These are phyloP conservation scores for Coelogynopora nodosa DNA, from an alignment of 2,888 invertebrate genomes.

Conservation along the genomic window DNA sequence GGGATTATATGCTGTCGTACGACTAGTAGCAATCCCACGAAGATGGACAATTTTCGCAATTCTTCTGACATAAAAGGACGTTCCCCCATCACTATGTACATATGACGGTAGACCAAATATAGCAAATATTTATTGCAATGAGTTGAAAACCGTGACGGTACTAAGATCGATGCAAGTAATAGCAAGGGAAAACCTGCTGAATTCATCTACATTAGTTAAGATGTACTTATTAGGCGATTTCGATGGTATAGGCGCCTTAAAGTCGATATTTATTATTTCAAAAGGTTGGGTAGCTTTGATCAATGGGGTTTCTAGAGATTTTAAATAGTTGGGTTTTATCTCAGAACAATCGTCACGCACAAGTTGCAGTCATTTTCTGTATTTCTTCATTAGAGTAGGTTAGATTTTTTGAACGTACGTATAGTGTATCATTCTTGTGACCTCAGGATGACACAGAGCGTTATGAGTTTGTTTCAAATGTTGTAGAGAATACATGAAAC, in stretches of 20 bases:
- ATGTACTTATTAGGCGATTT: slow-evolving; percentile 48
- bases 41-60: slow-evolving; percentile 44
- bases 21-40: slow-evolving; percentile 44
- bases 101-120: slow-evolving; percentile 47
- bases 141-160: slow-evolving; percentile 45
- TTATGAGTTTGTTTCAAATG: slow-evolving; percentile 40
- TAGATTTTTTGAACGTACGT: slow-evolving; percentile 39
- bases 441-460: slow-evolving; percentile 45
- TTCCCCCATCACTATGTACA: slow-evolving; percentile 48
- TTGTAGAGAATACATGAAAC: background rate
- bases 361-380: background rate
- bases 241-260: slow-evolving; percentile 49
- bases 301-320: slow-evolving; percentile 32
- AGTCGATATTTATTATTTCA: slow-evolving; percentile 49
- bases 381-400: slow-evolving; percentile 39
- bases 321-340: slow-evolving; percentile 43
- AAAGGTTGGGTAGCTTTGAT: slow-evolving; percentile 49
- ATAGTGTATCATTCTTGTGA: slow-evolving; percentile 33
- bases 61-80: slow-evolving; percentile 49
- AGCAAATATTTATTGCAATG: slow-evolving; percentile 47
- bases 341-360: slow-evolving; percentile 41
- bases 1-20: slow-evolving; percentile 33
- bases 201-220: slow-evolving; percentile 49
- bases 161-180: slow-evolving; percentile 48
- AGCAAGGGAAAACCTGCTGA: slow-evolving; percentile 49